Percentiles rank a stretch among this genome's conserved stretches.
These are phyloP conservation scores for Ormyrus labotus DNA, from an alignment of 2,888 invertebrate species.

Conservation along the genomic window DNA sequence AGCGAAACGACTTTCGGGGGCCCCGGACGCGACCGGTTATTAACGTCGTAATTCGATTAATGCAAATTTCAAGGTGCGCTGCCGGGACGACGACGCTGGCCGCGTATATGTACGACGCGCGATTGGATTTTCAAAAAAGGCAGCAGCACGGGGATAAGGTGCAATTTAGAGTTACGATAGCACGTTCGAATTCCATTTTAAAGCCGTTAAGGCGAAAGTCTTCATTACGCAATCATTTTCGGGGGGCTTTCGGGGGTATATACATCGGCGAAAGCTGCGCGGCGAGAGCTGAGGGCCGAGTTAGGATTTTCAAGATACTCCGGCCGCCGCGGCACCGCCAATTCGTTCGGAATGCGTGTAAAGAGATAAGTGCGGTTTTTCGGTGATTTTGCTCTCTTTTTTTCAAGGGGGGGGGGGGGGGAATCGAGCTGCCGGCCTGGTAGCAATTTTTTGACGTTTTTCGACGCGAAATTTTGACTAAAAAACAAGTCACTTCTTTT, in stretches of 20 bases:
- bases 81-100: not conserved
- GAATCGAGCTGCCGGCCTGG: not conserved
- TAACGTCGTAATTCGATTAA: conserved; percentile 50
- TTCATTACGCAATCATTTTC: conserved; percentile 31
- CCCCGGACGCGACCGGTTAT: conserved; percentile 26
- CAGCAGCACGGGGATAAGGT: not conserved
- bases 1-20: not conserved
- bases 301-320: conserved; percentile 6
- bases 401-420: not conserved
- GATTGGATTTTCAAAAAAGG: conserved; percentile 20
- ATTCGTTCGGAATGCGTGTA: not conserved
- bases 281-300: no score
- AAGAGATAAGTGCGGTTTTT: not conserved
- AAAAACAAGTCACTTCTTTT: no score
- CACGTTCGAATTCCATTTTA: conserved; percentile 28
- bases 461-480: not conserved
- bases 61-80: conserved; percentile 50
- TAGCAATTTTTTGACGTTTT: not conserved
- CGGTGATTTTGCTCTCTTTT: not conserved
- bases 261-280: not conserved
- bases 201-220: conserved; percentile 17
- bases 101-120: not conserved
- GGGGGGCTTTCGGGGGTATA: not conserved
- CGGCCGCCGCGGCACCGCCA: not conserved
- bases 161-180: conserved; percentile 43